These are phyloP conservation scores for Achroia grisella DNA, from an alignment of 1,140 invertebrate species.

Conservation along the genomic window DNA sequence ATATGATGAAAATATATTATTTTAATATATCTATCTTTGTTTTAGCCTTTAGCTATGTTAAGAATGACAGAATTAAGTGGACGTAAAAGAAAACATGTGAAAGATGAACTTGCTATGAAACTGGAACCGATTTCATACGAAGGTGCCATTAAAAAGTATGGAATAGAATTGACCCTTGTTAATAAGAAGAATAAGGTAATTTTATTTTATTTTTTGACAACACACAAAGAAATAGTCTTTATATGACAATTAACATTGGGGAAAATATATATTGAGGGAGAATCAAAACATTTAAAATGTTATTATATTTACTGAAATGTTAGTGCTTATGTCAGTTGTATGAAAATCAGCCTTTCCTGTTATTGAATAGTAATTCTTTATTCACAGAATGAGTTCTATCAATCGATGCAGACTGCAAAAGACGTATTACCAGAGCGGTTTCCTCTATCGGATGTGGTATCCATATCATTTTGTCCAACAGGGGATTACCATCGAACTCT, in stretches of 20 bases:
- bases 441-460: conserved; percentile 39
- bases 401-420: conserved; percentile 12
- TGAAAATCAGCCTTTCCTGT: too few relatives aligned
- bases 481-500: conserved; percentile 22
- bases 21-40: too few relatives aligned
- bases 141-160: conserved; percentile 41
- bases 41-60: too few relatives aligned
- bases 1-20: too few relatives aligned
- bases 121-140: conserved; percentile 49
- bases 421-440: conserved; percentile 38
- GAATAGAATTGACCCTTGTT: conserved; percentile 34
- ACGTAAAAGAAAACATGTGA: conserved; percentile 22
- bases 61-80: neutral
- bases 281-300: too few relatives aligned
- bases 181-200: conserved; percentile 28
- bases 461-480: conserved; percentile 37
- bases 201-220: neutral
- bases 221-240: too few relatives aligned
- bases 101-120: conserved; percentile 33
- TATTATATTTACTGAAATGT: too few relatives aligned
- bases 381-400: conserved; percentile 14
- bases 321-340: too few relatives aligned
- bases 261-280: too few relatives aligned
- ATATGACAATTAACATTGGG: too few relatives aligned
- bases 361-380: neutral